Evolutionary conservation across 2,888 invertebrate species (phyloP).

Genomic region (Hecatera dysodea): DNA sequence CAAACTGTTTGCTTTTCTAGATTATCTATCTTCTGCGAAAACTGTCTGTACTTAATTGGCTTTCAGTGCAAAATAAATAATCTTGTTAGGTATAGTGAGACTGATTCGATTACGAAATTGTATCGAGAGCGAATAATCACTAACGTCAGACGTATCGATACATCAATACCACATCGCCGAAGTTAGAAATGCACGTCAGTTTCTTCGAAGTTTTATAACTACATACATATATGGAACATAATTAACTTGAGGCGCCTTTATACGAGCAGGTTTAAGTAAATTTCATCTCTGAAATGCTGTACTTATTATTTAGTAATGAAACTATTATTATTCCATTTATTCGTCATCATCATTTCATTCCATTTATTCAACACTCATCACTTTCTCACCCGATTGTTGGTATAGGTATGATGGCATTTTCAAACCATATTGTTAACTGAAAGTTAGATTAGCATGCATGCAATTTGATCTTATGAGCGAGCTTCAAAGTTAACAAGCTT

Average conservation of each 20-base stretch:
- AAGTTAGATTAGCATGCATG: not conserved
- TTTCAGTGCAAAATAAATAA: slow-evolving; percentile 10
- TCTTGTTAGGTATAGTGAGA: not conserved
- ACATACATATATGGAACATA: no score
- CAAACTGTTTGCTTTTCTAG: slow-evolving; percentile 22
- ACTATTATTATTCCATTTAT: no score
- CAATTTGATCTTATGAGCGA: slow-evolving; percentile 8
- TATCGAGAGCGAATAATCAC: not conserved
- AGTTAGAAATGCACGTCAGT: not conserved
- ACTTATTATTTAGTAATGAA: no score
- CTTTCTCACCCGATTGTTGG: no score
- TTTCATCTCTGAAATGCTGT: no score
- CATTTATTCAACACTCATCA: no score
- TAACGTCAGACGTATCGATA: not conserved
- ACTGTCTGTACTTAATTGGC: not conserved
- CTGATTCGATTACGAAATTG: not conserved
- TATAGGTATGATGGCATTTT: not conserved
- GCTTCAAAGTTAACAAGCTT: slow-evolving; percentile 10
- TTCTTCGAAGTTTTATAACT: not conserved
- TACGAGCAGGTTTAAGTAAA: no score
- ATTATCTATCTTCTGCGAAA: not conserved
- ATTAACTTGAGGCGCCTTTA: no score
- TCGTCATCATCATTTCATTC: no score
- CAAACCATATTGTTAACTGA: not conserved
- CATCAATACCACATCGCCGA: no score